Evolutionary conservation across 2,888 invertebrate species (phyloP).

Genomic region (Apodemia hepburni): DNA sequence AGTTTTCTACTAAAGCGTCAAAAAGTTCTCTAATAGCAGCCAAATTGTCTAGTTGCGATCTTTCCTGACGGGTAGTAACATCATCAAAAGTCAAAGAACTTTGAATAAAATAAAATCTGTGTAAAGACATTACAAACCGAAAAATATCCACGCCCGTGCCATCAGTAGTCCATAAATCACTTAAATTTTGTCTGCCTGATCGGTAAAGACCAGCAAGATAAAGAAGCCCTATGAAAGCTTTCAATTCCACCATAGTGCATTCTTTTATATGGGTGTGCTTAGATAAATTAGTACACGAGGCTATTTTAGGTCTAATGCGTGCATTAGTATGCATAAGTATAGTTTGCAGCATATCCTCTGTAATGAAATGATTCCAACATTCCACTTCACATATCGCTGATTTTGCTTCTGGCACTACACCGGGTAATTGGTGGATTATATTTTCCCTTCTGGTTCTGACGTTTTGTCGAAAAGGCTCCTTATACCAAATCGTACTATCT

Average conservation of each 20-base stretch:
- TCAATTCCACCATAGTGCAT: conserved; percentile 20
- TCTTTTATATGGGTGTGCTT: conserved; percentile 22
- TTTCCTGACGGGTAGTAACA: conserved; percentile 8
- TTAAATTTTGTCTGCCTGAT: conserved; percentile 23
- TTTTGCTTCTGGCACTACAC: conserved; percentile 23
- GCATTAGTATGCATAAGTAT: conserved; percentile 24
- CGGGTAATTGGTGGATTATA: conserved; percentile 17
- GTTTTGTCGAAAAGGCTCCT: conserved; percentile 26
- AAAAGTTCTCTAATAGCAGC: conserved; percentile 10
- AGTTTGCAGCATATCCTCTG: conserved; percentile 23
- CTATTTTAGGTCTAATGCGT: conserved; percentile 23
- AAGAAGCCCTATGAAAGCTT: neutral
- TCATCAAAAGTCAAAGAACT: conserved; percentile 9
- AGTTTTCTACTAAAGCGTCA: conserved; percentile 13
- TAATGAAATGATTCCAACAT: conserved; percentile 23
- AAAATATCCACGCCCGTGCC: conserved; percentile 26
- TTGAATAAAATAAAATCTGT: conserved; percentile 20
- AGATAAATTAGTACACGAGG: conserved; percentile 19
- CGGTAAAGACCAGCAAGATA: conserved; percentile 18
- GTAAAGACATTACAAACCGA: conserved; percentile 19
- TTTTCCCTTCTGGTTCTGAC: conserved; percentile 26
- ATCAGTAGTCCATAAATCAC: conserved; percentile 26
- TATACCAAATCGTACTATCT: conserved; percentile 23
- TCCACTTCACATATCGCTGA: conserved; percentile 23
- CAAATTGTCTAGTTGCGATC: conserved; percentile 11